A percentile compares a stretch with the other conserved stretches of the same genome.
Evolutionary conservation across 2,888 invertebrate species (phyloP).

Genomic region (Lithophane leautieri): DNA sequence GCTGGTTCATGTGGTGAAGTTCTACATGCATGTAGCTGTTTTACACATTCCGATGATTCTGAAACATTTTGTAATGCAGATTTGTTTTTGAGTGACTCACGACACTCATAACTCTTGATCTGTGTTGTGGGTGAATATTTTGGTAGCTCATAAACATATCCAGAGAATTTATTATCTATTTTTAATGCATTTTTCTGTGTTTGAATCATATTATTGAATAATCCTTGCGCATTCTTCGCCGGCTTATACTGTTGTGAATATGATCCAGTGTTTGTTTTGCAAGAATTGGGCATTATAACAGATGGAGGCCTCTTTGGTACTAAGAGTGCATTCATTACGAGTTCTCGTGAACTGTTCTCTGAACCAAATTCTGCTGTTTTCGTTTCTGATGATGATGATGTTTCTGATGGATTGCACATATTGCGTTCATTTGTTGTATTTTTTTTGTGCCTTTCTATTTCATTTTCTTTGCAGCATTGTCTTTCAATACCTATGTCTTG

Average conservation of each 20-base stretch:
- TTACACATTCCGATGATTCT: not conserved
- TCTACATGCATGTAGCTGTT: not conserved
- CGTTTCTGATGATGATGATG: not conserved
- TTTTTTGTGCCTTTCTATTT: too few relatives aligned
- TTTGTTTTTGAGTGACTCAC: not conserved
- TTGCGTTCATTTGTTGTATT: too few relatives aligned
- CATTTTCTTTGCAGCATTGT: too few relatives aligned
- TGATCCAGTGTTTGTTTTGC: constrained; percentile 1
- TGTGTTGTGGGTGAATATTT: not conserved
- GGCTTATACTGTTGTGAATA: constrained; percentile 5
- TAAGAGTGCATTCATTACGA: constrained; percentile 3
- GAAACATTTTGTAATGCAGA: not conserved
- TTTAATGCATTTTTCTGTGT: not conserved
- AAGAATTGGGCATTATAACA: not conserved
- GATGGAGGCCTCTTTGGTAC: not conserved
- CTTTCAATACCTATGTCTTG: too few relatives aligned
- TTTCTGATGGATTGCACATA: not conserved
- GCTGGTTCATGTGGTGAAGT: not conserved
- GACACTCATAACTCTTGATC: not conserved
- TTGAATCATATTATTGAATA: constrained; percentile 26
- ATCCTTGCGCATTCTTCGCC: constrained; percentile 19
- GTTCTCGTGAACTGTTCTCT: constrained; percentile 1
- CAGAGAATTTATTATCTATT: constrained; percentile 2
- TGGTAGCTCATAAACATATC: not conserved
- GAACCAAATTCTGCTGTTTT: not conserved